phyloP scores from a whole-genome alignment of 23 tunicate genomes.

The Pegea sp. region DNA sequence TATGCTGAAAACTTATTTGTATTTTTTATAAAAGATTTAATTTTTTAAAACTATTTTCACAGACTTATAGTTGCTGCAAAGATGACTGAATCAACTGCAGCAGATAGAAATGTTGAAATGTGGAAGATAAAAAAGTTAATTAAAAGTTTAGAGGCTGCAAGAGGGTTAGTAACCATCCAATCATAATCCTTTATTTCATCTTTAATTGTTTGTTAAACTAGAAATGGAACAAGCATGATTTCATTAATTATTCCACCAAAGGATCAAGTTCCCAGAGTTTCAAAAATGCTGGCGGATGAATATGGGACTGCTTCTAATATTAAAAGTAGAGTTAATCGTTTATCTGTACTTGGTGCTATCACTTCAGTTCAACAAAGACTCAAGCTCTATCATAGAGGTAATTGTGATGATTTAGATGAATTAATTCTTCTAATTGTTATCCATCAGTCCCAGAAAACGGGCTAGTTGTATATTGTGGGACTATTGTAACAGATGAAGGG shows the following conservation, averaged over 20 bases:
- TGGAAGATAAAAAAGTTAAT: constrained; percentile 96
- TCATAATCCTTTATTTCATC: too few relatives aligned
- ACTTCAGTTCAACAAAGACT: constrained; percentile 95
- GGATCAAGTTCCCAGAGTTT: constrained; percentile 83
- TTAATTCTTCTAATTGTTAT: background rate
- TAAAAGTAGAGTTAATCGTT: constrained; percentile 87
- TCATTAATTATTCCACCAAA: constrained; percentile 98
- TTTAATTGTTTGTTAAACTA: too few relatives aligned
- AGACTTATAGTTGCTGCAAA: background rate
- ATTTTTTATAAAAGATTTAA: background rate
- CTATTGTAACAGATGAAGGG: constrained; percentile 98
- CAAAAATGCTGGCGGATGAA: constrained; percentile 98
- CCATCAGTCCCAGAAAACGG: constrained; percentile 73
- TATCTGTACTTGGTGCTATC: constrained; percentile 91
- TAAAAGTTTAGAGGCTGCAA: too few relatives aligned
- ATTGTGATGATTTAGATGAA: background rate
- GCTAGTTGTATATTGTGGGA: constrained; percentile 98
- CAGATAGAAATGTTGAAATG: constrained; percentile 98
- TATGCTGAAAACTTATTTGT: background rate
- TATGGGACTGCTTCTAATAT: constrained; percentile 97
- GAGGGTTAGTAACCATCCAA: too few relatives aligned
- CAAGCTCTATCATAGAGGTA: constrained; percentile 73
- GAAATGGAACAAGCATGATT: constrained; percentile 98
- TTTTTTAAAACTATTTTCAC: background rate
- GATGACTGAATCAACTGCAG: too few relatives aligned